Evolutionary conservation across 2,888 invertebrate genomes (phyloP), one percentile per base, ranked within the genome.

Genomic region (Ochropleura leucogaster): DNA sequence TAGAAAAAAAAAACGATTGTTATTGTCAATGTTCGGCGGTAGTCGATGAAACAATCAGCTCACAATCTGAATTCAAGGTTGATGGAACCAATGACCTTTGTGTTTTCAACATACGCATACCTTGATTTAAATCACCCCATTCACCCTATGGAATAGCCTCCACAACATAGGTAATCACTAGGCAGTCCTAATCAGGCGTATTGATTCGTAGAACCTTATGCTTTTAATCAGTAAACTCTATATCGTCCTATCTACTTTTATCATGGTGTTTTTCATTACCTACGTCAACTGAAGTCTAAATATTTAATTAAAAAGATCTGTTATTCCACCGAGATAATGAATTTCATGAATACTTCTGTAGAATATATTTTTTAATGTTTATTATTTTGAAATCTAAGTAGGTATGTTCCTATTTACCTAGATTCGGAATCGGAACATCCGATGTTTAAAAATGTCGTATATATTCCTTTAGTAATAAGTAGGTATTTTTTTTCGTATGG

Each of bases 81-180:
- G 60, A 64, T 30, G 76, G 85, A 86, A 89, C 66, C 87, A 88
- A 88, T 86, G 89, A 91, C 89, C 90, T 89, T 84, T 89, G 79
- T 82, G 85, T 80, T 89, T 87, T 75, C 44, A 64, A 78, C 69
- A 76, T 73, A 72, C 20, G 12, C 40, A 44, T 40, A 20, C 30
- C 60, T 71, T 62, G 4, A 60, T 49, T 72, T 64, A 69, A 72
- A 51, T 51, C 46, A 57, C 55, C 67, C n/a, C 51, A 64, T 68
- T 81, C 82, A 76, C 59, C 57, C 53, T 20, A 60, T 57, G 8
- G 57, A 69, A 66, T 66, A 51, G n/a, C 68, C 30, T 59, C 65
- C 53, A 63, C 57, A 55, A 49, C 3, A 46, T 62, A 30, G 30
- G 30, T 30, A 66, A 63, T 60, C 47, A 66, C 49, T 65, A 20